Percentiles rank a stretch among this genome's conserved stretches.
Conservation (phyloP, 2,888 invertebrate genomes). For the Cylindroiulus punctatus region DNA sequence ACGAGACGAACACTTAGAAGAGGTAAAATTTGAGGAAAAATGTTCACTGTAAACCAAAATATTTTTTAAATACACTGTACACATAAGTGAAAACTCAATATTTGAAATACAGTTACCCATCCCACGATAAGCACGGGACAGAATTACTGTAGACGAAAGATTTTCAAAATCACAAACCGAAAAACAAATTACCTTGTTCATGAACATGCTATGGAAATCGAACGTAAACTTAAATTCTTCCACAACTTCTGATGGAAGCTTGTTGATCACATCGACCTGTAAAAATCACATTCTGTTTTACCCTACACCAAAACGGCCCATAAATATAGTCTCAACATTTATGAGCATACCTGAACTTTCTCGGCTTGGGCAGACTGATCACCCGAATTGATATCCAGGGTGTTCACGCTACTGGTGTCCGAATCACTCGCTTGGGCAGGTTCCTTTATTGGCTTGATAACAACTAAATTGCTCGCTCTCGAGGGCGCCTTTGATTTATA, state of each 20-base stretch:
- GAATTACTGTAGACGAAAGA: too few relatives aligned
- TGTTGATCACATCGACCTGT: not conserved
- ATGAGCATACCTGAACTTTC: not conserved
- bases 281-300: not conserved
- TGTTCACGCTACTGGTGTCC: not conserved
- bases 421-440: not conserved
- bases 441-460: not conserved
- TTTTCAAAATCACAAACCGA: not conserved
- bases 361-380: not conserved
- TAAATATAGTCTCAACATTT: not conserved
- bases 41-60: too few relatives aligned
- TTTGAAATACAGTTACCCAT: too few relatives aligned
- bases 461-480: not conserved
- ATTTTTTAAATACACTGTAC: too few relatives aligned
- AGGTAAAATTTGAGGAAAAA: too few relatives aligned
- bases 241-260: not conserved
- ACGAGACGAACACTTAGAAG: too few relatives aligned
- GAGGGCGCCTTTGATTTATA: not conserved
- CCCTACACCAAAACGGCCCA: not conserved
- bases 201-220: constrained; percentile 48
- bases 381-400: not conserved
- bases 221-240: not conserved
- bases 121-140: too few relatives aligned
- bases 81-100: too few relatives aligned
- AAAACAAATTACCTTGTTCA: constrained; percentile 9